Base-by-base conservation (phyloP, 2,113 vertebrate species). In the Trichechus manatus region DNA sequence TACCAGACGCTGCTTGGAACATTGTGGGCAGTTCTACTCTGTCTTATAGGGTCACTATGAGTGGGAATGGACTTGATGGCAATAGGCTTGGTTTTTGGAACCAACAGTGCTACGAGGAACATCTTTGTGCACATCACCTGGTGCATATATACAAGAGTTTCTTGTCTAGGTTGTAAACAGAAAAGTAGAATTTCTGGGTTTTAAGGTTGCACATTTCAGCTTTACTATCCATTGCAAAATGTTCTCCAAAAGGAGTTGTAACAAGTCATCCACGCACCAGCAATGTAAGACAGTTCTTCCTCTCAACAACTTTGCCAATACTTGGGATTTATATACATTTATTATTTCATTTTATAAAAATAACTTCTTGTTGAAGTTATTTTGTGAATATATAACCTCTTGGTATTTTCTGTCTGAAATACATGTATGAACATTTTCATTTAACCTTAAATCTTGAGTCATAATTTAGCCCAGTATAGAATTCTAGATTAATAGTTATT, bases 211-310 rank as follows among this genome's bases (percentile, higher is more conserved):
- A 47, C 10, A 23, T 7, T 42, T 78, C 15, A 10, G 66, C n/a
- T 87, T 64, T 47, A 20, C 63, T 5, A 15, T 42, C 63, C 3
- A 15, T 53, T 5, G 50, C 1, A 20, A 79, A 36, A 4, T 5
- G 8, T 31, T 53, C 31, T 36, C 31, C 15, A 2, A 13, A 25
- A 11, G 0, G 0, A 4, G 27, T 19, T 15, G 23, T 2, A 1
- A 9, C 4, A 1, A 9, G 4, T 59, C 20, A 0, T 3, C 22
- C 6, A 4, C 15, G 61, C 9, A n/a, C 20, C 44, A 1, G 29
- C 68, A 23, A 0, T 3, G 13, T 5, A 6, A 1, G 47, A 42
- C 29, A 47, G 8, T 9, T 42, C 42, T 13, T 2, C 23, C 53
- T 27, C 14, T 53, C 23, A 11, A 27, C 15, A 14, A 31, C 42